Base-by-base conservation (phyloP, 2,888 invertebrate species). In the Hydropsyche betteni region DNA sequence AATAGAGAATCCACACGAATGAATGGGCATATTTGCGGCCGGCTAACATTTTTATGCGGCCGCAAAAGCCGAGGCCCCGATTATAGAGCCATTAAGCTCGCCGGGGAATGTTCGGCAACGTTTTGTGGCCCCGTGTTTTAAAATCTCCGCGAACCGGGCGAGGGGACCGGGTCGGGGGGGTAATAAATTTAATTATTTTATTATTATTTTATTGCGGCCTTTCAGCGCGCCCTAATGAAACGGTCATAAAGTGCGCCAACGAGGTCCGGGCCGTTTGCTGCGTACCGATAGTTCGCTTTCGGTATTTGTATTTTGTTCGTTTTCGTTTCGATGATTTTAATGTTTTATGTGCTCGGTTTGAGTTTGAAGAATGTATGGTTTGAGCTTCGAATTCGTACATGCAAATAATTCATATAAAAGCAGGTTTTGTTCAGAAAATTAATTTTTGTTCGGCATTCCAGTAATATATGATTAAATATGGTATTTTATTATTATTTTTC, bases 401-500 rank as follows among this genome's bases (percentile, higher is more conserved):
- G n/a, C 52, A 52, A 2, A 52, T 24, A 24, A 24, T 24, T 2
- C 24, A 24, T 24, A 24, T 24, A 2, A 24, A 24, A 24, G 24
- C 2, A 24, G 24, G 24, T 24, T 24, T 44, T 44, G 4, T 44
- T 44, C 4, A 8, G 44, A 44, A 44, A 8, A 44, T 44, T 6
- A 44, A 44, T 44, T 44, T 44, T 44, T 44, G 44, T 8, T 10
- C n/a, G n/a, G n/a, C n/a, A n/a, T n/a, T n/a, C n/a, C n/a, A n/a
- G n/a, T n/a, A 44, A 8, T 44, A 10, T 36, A 64, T 61, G 34
- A 16, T 36, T 64, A 33, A 64, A 12, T 64, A 8, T 64, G 14
- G 44, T 58, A 7, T 52, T 61, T 73, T 73, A n/a, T n/a, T n/a
- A n/a, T n/a, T n/a, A n/a, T 80, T 81, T 82, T 92, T 80, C 91